These are phyloP conservation scores for Brachionus manjavacas DNA, from an alignment of 1,140 invertebrate genomes.

Conservation along the genomic window DNA sequence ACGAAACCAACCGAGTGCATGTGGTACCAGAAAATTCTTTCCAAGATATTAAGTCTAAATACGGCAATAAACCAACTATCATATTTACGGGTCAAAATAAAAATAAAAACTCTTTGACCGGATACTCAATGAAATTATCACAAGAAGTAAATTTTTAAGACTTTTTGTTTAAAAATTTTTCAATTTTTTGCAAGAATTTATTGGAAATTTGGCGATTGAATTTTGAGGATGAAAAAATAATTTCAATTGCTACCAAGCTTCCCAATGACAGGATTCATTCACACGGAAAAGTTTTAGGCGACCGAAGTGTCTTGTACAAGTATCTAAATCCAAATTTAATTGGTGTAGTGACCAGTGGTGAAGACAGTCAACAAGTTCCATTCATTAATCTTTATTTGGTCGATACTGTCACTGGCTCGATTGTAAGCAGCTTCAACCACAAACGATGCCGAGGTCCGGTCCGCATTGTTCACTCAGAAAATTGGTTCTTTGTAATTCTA, in stretches of 20 bases:
- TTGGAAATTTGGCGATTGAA: slow-evolving; percentile 20
- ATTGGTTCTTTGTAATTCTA: slow-evolving; percentile 71
- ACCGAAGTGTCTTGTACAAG: slow-evolving; percentile 94
- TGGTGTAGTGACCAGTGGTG: slow-evolving; percentile 73
- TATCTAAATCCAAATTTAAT: slow-evolving; percentile 96
- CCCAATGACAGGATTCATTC: slow-evolving; percentile 82
- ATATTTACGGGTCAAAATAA: neutral
- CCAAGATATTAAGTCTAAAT: neutral
- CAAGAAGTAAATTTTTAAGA: neutral
- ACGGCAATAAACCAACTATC: neutral
- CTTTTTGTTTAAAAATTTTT: neutral
- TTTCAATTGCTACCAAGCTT: slow-evolving; percentile 11
- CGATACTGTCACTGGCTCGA: slow-evolving; percentile 77
- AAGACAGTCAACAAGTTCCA: slow-evolving; percentile 69
- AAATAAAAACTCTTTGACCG: neutral
- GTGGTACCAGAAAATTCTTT: neutral
- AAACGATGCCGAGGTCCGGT: slow-evolving; percentile 74
- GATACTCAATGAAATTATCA: neutral
- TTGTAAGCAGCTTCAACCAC: slow-evolving; percentile 64
- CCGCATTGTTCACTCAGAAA: slow-evolving; percentile 88
- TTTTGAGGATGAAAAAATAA: slow-evolving; percentile 17
- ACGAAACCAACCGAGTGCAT: slow-evolving; percentile 64
- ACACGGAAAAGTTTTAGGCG: slow-evolving; percentile 84
- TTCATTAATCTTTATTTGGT: slow-evolving; percentile 67
- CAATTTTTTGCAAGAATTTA: neutral